These are phyloP conservation scores for Lottia gigantea DNA, from an alignment of 2,888 invertebrate genomes.

Conservation along the genomic window DNA sequence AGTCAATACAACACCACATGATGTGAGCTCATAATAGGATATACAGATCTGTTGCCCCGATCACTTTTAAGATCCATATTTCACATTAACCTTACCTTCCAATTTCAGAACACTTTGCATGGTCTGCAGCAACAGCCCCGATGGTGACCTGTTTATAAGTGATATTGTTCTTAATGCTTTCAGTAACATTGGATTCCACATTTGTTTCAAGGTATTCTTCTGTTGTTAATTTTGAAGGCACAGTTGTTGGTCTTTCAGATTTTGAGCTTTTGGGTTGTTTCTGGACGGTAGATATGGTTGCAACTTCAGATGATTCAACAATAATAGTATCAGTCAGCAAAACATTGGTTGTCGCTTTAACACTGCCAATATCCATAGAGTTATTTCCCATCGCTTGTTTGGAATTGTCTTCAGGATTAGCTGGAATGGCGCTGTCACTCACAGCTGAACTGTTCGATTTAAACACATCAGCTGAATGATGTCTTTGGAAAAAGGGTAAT, in stretches of 20 bases:
- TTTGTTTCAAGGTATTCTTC: neutral
- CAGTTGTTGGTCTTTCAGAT: neutral
- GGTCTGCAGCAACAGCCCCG: constrained; percentile 47
- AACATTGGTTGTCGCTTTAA: neutral
- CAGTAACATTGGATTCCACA: neutral
- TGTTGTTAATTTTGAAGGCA: neutral
- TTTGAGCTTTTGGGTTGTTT: neutral
- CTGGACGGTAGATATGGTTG: neutral
- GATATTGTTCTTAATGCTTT: neutral
- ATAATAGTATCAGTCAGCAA: neutral
- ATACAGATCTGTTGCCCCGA: no score
- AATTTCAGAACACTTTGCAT: constrained; percentile 44
- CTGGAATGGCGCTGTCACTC: neutral
- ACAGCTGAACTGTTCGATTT: neutral
- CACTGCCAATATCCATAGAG: neutral
- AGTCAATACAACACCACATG: no score
- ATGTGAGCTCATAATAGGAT: no score
- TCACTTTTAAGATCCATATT: no score
- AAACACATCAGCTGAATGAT: neutral
- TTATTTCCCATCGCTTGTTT: neutral
- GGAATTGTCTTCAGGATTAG: neutral
- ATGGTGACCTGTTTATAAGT: constrained; percentile 11
- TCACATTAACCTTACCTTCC: constrained; percentile 34
- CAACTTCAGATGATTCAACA: neutral
- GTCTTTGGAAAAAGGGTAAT: neutral